Evolutionary conservation across 92 coral and sea anemone genomes (phyloP), one percentile per base, ranked within the genome.

Genomic region (Siderastrea radians): DNA sequence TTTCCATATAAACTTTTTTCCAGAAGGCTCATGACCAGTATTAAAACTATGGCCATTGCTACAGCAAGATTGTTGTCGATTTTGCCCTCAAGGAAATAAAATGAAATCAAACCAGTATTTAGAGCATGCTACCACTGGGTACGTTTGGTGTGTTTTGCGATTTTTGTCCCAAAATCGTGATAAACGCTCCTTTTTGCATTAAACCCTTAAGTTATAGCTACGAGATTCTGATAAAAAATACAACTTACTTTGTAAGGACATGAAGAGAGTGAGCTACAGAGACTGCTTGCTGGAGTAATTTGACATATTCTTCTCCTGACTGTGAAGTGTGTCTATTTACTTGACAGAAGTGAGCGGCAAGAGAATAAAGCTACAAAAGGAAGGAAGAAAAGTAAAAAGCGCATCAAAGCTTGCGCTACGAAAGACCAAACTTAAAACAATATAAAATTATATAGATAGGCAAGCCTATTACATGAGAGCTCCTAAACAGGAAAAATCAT

Each of bases 261-360:
- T 87, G 91, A 52, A 87, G 91, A 44, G 91, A 69, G 61, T 80
- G 64, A 46, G 75, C 54, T 1, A 79, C 14, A 51, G 86, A 48
- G 2, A 73, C 65, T 19, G 91, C 91, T 38, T 87, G 73, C 2
- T 79, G 86, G 3, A 87, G 74, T 58, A 70, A 55, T 54, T 47
- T 80, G 59, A 87, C 38, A 17, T 80, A 86, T 4, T 63, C 91
- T 45, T 78, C 91, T 46, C 81, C 86, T 12, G 86, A 61, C 53
- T 81, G 77, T 12, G 86, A 87, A 1, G 64, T 80, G 86, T 72
- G 80, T n/a, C 86, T 86, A 72, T 87, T 87, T 51, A 87, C 38
- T 81, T 87, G 91, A 45, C 78, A 43, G 60, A 87, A 79, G 61
- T 87, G 91, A 3, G 84, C 80, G 52, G 86, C 91, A 19, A 87